Percentiles rank a stretch among this genome's conserved stretches.
phyloP scores from a whole-genome alignment of 92 coral and sea anemone genomes.

The Zoanthus sociatus region DNA sequence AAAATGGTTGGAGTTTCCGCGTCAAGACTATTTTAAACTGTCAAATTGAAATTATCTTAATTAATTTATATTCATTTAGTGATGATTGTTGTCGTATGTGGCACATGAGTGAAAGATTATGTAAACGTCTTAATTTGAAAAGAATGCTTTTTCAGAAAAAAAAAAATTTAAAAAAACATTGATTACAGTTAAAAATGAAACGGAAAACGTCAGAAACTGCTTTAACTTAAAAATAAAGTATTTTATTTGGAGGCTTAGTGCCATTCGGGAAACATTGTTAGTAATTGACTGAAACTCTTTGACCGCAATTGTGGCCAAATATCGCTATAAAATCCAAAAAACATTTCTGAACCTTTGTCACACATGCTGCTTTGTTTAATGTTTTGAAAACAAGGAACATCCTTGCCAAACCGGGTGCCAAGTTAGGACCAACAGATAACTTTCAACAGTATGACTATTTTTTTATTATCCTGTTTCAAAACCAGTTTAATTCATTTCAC shows the following conservation, averaged over 20 bases:
- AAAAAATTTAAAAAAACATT: background rate
- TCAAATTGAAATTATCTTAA: background rate
- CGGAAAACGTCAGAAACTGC: background rate
- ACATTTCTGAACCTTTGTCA: background rate
- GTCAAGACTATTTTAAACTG: background rate
- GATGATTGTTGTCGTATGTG: background rate
- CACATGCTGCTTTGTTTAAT: background rate
- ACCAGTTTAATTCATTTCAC: conserved; percentile 14
- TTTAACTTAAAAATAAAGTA: background rate
- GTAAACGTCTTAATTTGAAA: background rate
- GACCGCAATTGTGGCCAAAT: no score
- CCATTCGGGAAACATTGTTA: background rate
- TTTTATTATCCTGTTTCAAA: background rate
- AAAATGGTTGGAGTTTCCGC: background rate
- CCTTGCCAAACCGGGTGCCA: background rate
- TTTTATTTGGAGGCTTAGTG: background rate
- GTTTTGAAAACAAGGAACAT: background rate
- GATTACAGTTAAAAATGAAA: background rate
- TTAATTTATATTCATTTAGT: background rate
- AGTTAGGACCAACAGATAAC: background rate
- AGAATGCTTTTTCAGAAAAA: background rate
- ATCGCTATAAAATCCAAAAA: background rate
- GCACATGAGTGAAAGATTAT: background rate
- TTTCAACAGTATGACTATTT: background rate
- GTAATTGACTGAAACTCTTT: no score